phyloP scores from a whole-genome alignment of 2,888 invertebrate genomes.

The Phorcus lineatus region DNA sequence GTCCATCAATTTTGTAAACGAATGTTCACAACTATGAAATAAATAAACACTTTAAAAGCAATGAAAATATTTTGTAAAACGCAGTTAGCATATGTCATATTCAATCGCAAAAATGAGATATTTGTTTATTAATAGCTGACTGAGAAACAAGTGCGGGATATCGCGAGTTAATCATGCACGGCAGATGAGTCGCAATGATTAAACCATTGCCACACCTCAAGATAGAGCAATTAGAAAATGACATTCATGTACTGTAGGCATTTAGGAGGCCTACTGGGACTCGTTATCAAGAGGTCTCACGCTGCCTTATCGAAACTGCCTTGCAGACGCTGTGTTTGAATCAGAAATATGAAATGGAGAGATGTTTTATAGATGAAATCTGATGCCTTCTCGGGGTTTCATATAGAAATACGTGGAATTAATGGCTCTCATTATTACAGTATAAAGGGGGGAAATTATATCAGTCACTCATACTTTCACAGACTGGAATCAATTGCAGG shows the following conservation, averaged over 20 bases:
- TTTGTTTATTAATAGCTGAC: too few species aligned
- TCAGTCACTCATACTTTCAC: neutral
- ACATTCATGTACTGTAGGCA: slow-evolving; percentile 3
- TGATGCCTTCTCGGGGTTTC: neutral
- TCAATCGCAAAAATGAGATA: too few species aligned
- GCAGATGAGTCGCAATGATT: neutral
- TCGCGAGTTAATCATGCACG: too few species aligned
- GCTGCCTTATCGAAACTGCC: too few species aligned
- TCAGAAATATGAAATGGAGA: neutral
- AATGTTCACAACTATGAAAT: too few species aligned
- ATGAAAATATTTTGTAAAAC: too few species aligned
- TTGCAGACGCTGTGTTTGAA: neutral
- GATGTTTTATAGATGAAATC: neutral
- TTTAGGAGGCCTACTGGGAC: neutral
- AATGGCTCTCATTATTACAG: neutral
- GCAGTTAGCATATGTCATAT: too few species aligned
- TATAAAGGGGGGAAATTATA: slow-evolving; percentile 9
- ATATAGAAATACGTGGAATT: neutral
- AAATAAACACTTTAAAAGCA: too few species aligned
- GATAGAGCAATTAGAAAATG: slow-evolving; percentile 4
- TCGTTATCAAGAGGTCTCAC: neutral
- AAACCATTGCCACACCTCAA: neutral
- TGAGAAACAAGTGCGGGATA: too few species aligned
- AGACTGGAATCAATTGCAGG: neutral
- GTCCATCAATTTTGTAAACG: too few species aligned